phyloP scores from a whole-genome alignment of 1,140 invertebrate genomes.

The Bombus terrestris region DNA sequence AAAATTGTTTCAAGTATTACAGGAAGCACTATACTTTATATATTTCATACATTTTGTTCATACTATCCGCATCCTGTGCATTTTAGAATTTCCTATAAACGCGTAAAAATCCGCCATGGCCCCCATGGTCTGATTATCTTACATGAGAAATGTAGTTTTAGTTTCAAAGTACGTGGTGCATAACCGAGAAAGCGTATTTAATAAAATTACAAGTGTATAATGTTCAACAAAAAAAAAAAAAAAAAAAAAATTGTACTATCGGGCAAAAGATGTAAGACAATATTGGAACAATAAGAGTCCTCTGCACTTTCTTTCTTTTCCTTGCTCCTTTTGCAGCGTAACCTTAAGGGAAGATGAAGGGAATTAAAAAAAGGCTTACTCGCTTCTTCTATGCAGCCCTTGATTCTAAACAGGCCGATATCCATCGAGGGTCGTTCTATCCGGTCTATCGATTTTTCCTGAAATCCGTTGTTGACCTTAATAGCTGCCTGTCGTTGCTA shows the following conservation, averaged over 20 bases:
- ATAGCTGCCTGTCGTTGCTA: conserved; percentile 46
- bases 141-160: background rate
- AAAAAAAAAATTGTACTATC: background rate
- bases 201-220: background rate
- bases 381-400: conserved; percentile 28
- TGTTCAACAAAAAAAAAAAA: background rate
- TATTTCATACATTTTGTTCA: no score
- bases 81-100: no score
- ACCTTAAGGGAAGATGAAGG: background rate
- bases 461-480: conserved; percentile 62
- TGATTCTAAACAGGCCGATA: conserved; percentile 51
- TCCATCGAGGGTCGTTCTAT: conserved; percentile 45
- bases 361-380: conserved; percentile 42
- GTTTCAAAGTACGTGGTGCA: background rate
- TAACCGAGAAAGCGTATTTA: background rate
- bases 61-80: no score
- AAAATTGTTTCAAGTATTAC: no score
- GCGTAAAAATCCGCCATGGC: no score
- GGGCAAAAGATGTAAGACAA: background rate
- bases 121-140: no score
- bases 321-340: background rate
- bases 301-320: background rate
- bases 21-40: no score
- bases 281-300: background rate
- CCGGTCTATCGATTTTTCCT: conserved; percentile 58